Conservation (phyloP, 2,113 vertebrate species). For the Sinocyclocheilus maitianheensis region DNA sequence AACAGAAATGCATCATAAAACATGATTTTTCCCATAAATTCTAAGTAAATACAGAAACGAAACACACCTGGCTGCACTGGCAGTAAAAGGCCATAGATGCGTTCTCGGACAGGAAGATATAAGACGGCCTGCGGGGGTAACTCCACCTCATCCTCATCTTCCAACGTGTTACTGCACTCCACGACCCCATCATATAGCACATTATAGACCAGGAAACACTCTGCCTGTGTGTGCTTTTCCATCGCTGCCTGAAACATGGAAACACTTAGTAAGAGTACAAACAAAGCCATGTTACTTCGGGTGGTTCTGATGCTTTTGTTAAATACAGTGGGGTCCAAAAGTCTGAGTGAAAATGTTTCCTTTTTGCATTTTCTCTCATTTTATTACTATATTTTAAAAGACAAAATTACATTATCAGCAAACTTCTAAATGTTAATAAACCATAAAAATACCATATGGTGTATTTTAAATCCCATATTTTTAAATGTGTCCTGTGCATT, state of each 20-base stretch:
- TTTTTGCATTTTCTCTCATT: no score
- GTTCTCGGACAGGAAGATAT: slow-evolving; percentile 83
- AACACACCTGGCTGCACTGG: slow-evolving; percentile 61
- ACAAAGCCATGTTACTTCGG: background rate
- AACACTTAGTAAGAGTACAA: background rate
- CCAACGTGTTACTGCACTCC: slow-evolving; percentile 91
- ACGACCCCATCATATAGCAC: slow-evolving; percentile 79
- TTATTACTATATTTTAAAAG: no score
- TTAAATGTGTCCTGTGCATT: no score
- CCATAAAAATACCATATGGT: no score
- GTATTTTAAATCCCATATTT: no score
- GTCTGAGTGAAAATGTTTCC: no score
- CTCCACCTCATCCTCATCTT: slow-evolving; percentile 83
- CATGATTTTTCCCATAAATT: background rate
- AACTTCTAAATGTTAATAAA: background rate
- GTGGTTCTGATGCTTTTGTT: background rate
- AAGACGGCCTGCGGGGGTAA: slow-evolving; percentile 86
- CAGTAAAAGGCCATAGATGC: slow-evolving; percentile 84
- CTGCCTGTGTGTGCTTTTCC: slow-evolving; percentile 79
- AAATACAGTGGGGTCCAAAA: background rate
- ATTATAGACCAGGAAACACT: slow-evolving; percentile 83
- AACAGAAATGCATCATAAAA: background rate
- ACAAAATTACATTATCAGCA: background rate
- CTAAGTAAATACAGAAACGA: background rate
- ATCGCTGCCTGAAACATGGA: slow-evolving; percentile 78